phyloP scores from a whole-genome alignment of 2,113 vertebrate genomes.

The Larimichthys crocea region DNA sequence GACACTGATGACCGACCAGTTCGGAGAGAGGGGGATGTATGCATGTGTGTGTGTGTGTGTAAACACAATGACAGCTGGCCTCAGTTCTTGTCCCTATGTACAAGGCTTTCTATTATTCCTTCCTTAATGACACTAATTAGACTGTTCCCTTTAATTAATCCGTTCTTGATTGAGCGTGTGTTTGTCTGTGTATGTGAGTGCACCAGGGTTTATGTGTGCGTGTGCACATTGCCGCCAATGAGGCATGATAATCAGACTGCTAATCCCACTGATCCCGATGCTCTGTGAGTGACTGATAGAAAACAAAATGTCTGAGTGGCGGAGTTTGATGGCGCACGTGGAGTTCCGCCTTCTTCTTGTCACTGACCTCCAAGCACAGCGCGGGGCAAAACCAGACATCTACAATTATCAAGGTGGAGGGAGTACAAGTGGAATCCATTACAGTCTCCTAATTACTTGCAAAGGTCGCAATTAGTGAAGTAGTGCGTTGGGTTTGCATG shows the following conservation, averaged over 20 bases:
- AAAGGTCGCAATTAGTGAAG: constrained; percentile 59
- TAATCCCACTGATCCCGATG: constrained; percentile 56
- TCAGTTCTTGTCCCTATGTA: constrained; percentile 53
- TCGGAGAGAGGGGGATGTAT: neutral
- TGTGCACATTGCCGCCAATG: constrained; percentile 15
- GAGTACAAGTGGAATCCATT: constrained; percentile 64
- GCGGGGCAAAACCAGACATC: constrained; percentile 6
- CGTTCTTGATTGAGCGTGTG: constrained; percentile 73
- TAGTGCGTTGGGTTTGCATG: constrained; percentile 9
- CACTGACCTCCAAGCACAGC: constrained; percentile 27
- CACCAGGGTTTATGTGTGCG: constrained; percentile 10
- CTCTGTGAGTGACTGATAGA: constrained; percentile 43
- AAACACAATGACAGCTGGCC: constrained; percentile 65
- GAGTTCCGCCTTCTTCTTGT: neutral
- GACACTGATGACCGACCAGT: constrained; percentile 4
- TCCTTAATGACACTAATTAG: constrained; percentile 81
- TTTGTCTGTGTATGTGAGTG: constrained; percentile 31
- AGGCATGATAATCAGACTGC: constrained; percentile 60
- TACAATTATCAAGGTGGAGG: constrained; percentile 56
- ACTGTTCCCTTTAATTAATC: constrained; percentile 83
- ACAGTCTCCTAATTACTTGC: constrained; percentile 54
- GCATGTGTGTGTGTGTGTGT: constrained; percentile 25
- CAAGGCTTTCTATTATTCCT: constrained; percentile 73
- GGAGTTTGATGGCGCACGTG: constrained; percentile 7
- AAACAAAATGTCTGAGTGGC: constrained; percentile 44